Conservation (phyloP, 2,113 vertebrate genomes). For the Hippocampus zosterae region DNA sequence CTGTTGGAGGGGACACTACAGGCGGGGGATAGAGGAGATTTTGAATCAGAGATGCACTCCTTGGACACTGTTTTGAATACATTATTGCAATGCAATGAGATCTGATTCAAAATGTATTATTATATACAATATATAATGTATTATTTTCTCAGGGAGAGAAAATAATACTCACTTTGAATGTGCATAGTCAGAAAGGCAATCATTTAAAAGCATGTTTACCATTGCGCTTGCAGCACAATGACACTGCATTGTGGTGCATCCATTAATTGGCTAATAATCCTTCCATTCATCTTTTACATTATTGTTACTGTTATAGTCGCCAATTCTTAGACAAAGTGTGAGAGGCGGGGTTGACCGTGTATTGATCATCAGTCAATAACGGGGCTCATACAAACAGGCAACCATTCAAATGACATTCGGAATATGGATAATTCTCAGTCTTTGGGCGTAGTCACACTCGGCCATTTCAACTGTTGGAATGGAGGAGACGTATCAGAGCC, state of each 20-base stretch:
- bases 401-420: background rate
- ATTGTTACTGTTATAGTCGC: background rate
- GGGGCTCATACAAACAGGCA: background rate
- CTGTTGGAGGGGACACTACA: constrained; percentile 64
- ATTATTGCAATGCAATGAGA: background rate
- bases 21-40: background rate
- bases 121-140: no score
- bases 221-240: background rate
- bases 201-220: background rate
- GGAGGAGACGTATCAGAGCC: no score
- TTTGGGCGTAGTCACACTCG: no score
- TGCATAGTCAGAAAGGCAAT: background rate
- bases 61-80: background rate
- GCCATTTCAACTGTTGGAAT: no score
- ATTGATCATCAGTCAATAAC: background rate
- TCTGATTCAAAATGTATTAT: background rate
- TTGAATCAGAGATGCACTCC: background rate
- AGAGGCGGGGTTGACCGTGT: background rate
- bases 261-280: background rate
- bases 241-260: background rate
- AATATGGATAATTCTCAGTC: background rate
- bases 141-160: no score
- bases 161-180: background rate
- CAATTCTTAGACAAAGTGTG: no score
- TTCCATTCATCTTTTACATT: background rate